Evolutionary conservation across 2,113 vertebrate species (phyloP).

Genomic region (Cranoglanis bouderius): DNA sequence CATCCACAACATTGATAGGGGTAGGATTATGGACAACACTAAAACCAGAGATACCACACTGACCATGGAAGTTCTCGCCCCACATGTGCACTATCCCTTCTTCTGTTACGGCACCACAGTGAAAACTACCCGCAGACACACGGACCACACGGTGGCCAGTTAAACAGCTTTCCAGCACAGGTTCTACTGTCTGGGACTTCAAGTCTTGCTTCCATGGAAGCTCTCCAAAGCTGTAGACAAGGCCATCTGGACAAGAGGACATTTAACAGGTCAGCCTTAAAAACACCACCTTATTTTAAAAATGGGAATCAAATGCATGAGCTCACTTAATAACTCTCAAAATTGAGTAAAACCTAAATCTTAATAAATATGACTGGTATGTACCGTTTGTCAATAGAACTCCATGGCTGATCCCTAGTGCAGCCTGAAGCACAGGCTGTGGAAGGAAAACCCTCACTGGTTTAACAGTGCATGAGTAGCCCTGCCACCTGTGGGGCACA

Average conservation of each 20-base stretch:
- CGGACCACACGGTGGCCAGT: slow-evolving; percentile 74
- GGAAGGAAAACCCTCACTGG: slow-evolving; percentile 82
- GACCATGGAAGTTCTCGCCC: slow-evolving; percentile 90
- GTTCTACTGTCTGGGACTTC: slow-evolving; percentile 65
- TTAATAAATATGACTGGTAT: neutral
- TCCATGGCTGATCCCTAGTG: slow-evolving; percentile 86
- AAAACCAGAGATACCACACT: slow-evolving; percentile 81
- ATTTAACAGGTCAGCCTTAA: slow-evolving; percentile 1
- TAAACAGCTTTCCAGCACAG: slow-evolving; percentile 80
- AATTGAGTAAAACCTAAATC: neutral
- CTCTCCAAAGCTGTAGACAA: slow-evolving; percentile 89
- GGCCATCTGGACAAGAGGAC: slow-evolving; percentile 71
- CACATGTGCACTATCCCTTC: slow-evolving; percentile 87
- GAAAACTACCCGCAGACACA: slow-evolving; percentile 89
- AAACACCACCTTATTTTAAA: neutral
- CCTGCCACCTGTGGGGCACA: slow-evolving; percentile 83
- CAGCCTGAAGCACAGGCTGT: slow-evolving; percentile 84
- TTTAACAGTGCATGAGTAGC: slow-evolving; percentile 71
- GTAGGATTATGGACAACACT: slow-evolving; percentile 77
- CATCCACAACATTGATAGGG: slow-evolving; percentile 81
- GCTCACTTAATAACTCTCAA: neutral
- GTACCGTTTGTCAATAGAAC: slow-evolving; percentile 87
- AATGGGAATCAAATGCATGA: neutral
- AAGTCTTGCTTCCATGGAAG: slow-evolving; percentile 79
- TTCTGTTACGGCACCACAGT: slow-evolving; percentile 85